Base-by-base conservation (phyloP, 2,113 vertebrate genomes). In the Lamprotornis superbus region DNA sequence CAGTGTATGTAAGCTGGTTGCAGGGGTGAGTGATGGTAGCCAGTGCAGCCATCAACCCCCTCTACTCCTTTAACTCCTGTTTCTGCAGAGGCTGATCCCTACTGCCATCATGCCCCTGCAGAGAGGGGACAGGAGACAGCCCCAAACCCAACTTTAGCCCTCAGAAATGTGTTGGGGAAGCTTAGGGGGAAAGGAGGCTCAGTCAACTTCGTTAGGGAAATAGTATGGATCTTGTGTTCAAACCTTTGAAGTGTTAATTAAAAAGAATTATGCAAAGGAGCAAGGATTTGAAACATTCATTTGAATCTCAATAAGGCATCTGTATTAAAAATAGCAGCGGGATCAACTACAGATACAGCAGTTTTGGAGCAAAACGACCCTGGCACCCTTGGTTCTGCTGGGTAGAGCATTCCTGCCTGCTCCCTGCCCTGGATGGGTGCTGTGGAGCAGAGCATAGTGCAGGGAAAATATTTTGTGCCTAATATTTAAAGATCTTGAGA, bases 211-310 rank as follows among this genome's bases (percentile, higher is more conserved):
- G 67, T 96, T 95, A 94, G 91, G 90, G 95, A 96, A 96, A 94
- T 86, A 92, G 81, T 79, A 59, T 3, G 19, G 84, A 93, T 96
- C 92, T 91, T 77, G 93, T 87, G 81, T 96, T 93, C 84, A 86
- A 96, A 86, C 88, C 88, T 94, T 96, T 95, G 94, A 98, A 97
- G 97, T 97, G 96, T 95, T 97, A 97, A 97, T 97, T 95, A 97
- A 96, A 97, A 94, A 95, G 96, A 98, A 97, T 98, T 97, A 98
- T 97, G 97, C 97, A 97, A 97, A 97, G 96, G 93, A 97, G 95
- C 28, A 30, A 89, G 80, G 93, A 94, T 83, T 94, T 89, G 95
- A 97, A 97, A 97, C 92, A 82, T 96, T 96, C 91, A 95, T 97
- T 96, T 97, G 97, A 97, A 97, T 97, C 97, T 96, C 97, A 97